Evolutionary conservation across 2,113 vertebrate genomes (phyloP).

Genomic region (Otolemur garnettii): DNA sequence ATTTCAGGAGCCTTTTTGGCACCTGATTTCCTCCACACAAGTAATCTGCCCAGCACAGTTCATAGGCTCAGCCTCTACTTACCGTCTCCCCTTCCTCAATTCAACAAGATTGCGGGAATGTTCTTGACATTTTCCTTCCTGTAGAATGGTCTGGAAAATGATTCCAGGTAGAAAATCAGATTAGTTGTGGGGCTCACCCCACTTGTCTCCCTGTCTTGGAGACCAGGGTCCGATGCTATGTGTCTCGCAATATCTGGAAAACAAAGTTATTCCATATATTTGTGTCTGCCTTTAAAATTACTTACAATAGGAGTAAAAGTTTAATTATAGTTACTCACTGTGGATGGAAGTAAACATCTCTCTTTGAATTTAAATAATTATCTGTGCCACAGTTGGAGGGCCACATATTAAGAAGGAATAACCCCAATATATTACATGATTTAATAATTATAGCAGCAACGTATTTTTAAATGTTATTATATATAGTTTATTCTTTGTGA

Average conservation of each 20-base stretch:
- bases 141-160: not conserved
- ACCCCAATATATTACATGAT: not conserved
- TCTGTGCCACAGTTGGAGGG: not conserved
- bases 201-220: not conserved
- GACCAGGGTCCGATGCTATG: not conserved
- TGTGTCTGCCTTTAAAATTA: not conserved
- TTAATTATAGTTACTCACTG: not conserved
- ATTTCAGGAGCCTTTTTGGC: not conserved
- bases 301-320: not conserved
- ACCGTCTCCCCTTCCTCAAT: not conserved
- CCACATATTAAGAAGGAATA: not conserved
- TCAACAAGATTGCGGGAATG: not conserved
- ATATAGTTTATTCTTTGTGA: not conserved
- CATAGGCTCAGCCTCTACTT: not conserved
- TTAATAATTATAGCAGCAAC: not conserved
- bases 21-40: not conserved
- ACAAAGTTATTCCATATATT: not conserved
- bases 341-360: not conserved
- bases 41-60: not conserved
- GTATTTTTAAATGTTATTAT: not conserved
- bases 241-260: not conserved
- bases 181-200: not conserved
- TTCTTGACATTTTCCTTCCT: not conserved
- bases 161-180: not conserved
- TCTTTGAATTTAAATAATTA: constrained; percentile 8